Evolutionary conservation across 2,113 vertebrate genomes (phyloP).

Genomic region (Delphinus delphis): DNA sequence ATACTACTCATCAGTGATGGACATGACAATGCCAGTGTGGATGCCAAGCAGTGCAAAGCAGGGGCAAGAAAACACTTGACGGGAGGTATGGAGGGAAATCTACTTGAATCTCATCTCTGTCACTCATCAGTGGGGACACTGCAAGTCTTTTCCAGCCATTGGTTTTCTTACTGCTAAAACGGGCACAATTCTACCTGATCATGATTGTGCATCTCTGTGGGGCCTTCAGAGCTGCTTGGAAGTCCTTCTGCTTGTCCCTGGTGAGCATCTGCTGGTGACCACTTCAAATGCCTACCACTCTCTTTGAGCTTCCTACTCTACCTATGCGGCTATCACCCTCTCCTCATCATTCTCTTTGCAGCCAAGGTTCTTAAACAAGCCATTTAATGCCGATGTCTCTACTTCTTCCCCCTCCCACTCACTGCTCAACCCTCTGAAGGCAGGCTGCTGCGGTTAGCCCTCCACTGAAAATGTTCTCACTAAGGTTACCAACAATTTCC

Average conservation of each 20-base stretch:
- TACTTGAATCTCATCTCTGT: neutral
- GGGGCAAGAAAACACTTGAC: neutral
- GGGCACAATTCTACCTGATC: neutral
- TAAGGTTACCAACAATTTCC: neutral
- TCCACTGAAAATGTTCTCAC: neutral
- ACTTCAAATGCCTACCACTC: neutral
- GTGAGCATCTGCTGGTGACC: neutral
- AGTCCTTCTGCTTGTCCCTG: neutral
- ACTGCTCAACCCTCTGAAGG: neutral
- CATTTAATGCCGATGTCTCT: neutral
- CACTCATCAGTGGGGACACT: neutral
- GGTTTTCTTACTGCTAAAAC: neutral
- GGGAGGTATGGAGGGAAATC: neutral
- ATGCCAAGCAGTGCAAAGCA: neutral
- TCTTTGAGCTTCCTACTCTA: neutral
- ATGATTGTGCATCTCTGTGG: neutral
- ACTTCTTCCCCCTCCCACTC: neutral
- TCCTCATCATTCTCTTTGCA: conserved; percentile 10
- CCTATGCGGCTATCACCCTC: neutral
- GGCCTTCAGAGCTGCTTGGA: neutral
- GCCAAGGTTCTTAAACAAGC: neutral
- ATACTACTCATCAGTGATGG: neutral
- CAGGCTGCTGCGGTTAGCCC: neutral
- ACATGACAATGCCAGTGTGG: neutral
- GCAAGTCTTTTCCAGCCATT: neutral